Base-by-base conservation (phyloP, 2,113 vertebrate genomes). In the Athene noctua region DNA sequence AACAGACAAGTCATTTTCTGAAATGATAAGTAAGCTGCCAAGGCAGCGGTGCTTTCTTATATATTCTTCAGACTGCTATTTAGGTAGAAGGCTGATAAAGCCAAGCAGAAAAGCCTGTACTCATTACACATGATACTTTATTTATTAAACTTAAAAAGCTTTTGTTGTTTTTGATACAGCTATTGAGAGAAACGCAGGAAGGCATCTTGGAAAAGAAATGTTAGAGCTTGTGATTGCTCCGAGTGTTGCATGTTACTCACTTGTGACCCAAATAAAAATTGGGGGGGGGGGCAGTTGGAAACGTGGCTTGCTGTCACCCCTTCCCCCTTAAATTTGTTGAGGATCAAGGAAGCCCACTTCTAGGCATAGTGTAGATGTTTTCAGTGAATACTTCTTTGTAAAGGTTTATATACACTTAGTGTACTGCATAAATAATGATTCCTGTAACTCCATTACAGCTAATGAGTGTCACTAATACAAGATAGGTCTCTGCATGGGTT, bases 1-100 rank as follows among this genome's bases (percentile, higher is more conserved):
- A 92, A 97, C 80, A 97, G 97, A 96, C 96, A 44, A 98, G 97
- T 97, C 95, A 96, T 98, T 98, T 98, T 97, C 88, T 94, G 97
- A 78, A 97, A 94, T 88, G 96, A 97, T 98, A 98, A 98, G 97
- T 94, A 87, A 92, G 83, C 91, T 80, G 95, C 96, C 97, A 79
- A 94, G 92, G 97, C 97, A 96, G 97, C 14, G 23, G 75, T 87
- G 90, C 93, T 95, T 92, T 72, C 72, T 88, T 79, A 10, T 47
- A 22, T 42, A 72, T 78, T 95, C 52, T 95, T 97, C 86, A 94
- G 92, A 92, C 97, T 98, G 79, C 72, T 95, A 26, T 78, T 95
- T 72, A 65, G 73, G 94, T 91, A 36, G 80, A 74, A 93, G 80
- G 52, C 74, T 92, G 94, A 97, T 94, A 97, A 97, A 97, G 96